These are phyloP conservation scores for Acromyrmex charruanus DNA, from an alignment of 1,140 invertebrate genomes.

Conservation along the genomic window DNA sequence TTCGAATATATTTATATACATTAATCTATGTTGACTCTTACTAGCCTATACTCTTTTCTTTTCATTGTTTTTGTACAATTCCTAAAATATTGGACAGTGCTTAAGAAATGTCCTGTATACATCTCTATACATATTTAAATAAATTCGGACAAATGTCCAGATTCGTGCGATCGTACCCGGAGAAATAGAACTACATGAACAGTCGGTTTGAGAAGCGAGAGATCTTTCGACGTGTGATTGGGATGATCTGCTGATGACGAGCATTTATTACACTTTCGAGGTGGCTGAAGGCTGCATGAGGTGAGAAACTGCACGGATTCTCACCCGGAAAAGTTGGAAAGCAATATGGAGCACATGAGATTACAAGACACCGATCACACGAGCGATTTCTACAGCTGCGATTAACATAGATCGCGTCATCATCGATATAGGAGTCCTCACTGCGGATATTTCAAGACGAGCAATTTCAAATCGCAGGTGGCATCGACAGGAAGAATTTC, in stretches of 20 bases:
- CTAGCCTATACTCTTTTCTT: too few relatives aligned
- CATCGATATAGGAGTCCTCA: not conserved
- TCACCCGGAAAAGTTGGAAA: constrained; percentile 64
- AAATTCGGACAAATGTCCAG: not conserved
- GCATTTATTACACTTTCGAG: not conserved
- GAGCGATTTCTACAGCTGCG: not conserved
- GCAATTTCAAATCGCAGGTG: constrained; percentile 37
- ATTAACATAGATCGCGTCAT: constrained; percentile 44
- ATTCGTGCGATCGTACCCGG: not conserved
- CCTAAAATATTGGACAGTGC: not conserved
- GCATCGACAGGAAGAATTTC: not conserved
- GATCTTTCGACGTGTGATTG: not conserved
- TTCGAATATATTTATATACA: too few relatives aligned
- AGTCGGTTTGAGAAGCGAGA: not conserved
- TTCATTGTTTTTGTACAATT: too few relatives aligned
- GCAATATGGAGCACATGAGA: constrained; percentile 60
- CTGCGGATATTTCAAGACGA: constrained; percentile 5
- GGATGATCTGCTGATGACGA: constrained; percentile 16
- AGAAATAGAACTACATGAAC: not conserved
- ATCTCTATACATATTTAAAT: not conserved
- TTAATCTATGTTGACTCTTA: too few relatives aligned
- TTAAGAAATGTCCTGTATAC: not conserved
- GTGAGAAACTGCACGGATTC: not conserved
- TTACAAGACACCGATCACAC: not conserved
- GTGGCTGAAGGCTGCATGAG: not conserved